Conservation (phyloP, 2,888 invertebrate genomes). For the Holacanthella duospinosa region DNA sequence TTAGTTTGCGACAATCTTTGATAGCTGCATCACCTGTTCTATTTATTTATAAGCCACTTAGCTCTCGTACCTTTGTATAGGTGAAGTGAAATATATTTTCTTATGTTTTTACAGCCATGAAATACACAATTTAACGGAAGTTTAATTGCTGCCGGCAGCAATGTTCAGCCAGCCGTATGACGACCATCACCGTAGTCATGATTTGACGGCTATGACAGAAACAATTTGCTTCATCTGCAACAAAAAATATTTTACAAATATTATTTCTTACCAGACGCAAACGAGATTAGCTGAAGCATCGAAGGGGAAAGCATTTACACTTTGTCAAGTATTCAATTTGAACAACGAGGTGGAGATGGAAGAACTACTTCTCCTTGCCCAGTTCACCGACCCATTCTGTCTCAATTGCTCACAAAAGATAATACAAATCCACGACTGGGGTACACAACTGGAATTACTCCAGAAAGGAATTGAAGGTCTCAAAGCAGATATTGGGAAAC, state of each 20-base stretch:
- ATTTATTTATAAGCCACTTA: too few relatives aligned
- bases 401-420: not conserved
- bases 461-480: not conserved
- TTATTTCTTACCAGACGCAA: not conserved
- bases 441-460: not conserved
- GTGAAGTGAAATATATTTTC: too few relatives aligned
- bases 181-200: too few relatives aligned
- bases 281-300: not conserved
- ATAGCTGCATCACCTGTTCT: too few relatives aligned
- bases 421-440: not conserved
- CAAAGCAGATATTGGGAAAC: not conserved
- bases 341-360: not conserved
- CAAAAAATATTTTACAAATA: not conserved
- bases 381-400: not conserved
- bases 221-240: not conserved
- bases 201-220: too few relatives aligned
- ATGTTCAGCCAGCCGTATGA: too few relatives aligned
- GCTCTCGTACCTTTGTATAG: too few relatives aligned
- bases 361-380: not conserved
- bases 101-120: too few relatives aligned
- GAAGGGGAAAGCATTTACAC: not conserved
- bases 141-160: too few relatives aligned
- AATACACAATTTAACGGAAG: too few relatives aligned
- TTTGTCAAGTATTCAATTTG: not conserved
- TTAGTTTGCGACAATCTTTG: too few relatives aligned